Conservation (phyloP, 2,888 invertebrate species). For the Cistogaster globosa region DNA sequence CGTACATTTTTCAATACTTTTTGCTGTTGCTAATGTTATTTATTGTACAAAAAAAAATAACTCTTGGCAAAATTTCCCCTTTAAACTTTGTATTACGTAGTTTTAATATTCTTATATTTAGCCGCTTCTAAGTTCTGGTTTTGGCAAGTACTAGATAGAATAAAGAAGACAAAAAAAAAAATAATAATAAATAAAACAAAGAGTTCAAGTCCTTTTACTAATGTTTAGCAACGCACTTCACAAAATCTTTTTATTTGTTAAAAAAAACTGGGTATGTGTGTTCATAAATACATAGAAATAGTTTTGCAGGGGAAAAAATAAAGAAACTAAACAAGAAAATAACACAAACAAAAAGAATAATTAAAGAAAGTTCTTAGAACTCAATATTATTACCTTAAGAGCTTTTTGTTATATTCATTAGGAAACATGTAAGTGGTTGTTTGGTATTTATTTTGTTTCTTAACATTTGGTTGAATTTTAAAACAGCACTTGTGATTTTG, state of each 20-base stretch:
- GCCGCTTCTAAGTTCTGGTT: conserved; percentile 6
- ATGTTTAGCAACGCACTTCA: conserved; percentile 42
- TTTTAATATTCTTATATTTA: conserved; percentile 1
- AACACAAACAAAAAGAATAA: too few species aligned
- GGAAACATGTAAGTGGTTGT: too few species aligned
- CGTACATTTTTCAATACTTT: not conserved
- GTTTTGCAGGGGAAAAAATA: too few species aligned
- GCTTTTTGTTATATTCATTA: too few species aligned
- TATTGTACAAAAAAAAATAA: conserved; percentile 11
- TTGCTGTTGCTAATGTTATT: not conserved
- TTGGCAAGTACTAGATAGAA: conserved; percentile 21
- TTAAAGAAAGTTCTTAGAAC: too few species aligned
- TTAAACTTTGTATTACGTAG: not conserved
- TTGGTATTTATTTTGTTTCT: too few species aligned
- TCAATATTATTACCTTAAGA: too few species aligned
- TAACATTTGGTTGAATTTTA: too few species aligned
- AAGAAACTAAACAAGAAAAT: too few species aligned
- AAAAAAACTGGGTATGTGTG: too few species aligned
- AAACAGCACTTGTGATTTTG: too few species aligned
- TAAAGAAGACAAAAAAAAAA: not conserved
- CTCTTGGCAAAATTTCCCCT: conserved; percentile 53
- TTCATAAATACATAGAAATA: too few species aligned
- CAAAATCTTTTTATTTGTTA: not conserved
- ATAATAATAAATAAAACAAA: not conserved
- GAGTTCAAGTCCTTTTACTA: conserved; percentile 28